These are phyloP conservation scores for Rallus crepitans DNA, from an alignment of 2,797 vertebrate species.

Conservation along the genomic window DNA sequence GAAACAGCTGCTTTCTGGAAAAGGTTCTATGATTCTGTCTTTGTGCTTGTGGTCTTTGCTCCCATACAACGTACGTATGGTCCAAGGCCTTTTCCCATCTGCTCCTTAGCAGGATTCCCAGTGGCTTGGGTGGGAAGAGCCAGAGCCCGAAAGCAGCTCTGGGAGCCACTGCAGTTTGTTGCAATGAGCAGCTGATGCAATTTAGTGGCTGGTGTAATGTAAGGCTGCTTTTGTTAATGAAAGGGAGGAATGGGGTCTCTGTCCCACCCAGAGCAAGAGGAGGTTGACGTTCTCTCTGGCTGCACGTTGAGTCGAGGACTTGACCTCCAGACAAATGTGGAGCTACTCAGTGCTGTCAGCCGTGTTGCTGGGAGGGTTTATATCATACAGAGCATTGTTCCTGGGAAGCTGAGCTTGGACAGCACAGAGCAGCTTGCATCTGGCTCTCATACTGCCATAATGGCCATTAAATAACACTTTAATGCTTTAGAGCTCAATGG, in stretches of 20 bases:
- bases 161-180: not conserved
- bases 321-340: not conserved
- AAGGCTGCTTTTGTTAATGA: not conserved
- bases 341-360: not conserved
- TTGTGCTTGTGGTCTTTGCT: not conserved
- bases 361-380: not conserved
- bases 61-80: not conserved
- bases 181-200: accelerated
- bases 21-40: not conserved
- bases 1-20: not conserved
- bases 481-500: not conserved
- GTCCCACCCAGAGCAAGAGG: not conserved
- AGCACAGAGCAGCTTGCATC: not conserved
- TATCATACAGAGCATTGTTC: not conserved
- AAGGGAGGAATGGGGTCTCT: not conserved
- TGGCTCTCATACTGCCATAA: not conserved
- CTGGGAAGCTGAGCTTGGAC: not conserved
- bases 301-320: not conserved
- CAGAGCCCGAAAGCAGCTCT: not conserved
- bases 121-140: not conserved
- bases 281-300: not conserved
- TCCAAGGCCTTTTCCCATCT: not conserved
- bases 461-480: not conserved
- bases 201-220: not conserved
- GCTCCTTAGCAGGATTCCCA: not conserved